Evolutionary conservation across 23 tunicate species (phyloP), one percentile per base, ranked within the genome.

Genomic region (Phallusia fumigata): DNA sequence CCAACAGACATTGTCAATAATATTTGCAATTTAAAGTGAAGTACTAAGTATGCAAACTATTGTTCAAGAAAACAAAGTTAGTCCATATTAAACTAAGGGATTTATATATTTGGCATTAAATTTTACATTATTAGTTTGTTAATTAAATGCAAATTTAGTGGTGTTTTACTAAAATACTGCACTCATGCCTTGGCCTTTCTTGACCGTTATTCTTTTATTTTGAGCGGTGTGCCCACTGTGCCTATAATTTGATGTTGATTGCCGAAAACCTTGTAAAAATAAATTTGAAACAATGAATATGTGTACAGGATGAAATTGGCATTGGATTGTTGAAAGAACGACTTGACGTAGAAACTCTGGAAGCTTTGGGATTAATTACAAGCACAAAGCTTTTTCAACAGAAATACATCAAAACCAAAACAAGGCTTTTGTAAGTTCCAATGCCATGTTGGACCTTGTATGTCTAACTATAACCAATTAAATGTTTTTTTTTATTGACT

Each of bases 401-500:
- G 49, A 92, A 92, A 83, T 97, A 97, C 84, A 97, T 97, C 78
- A 97, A 97, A 75, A 97, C 99, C n/a, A 97, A 97, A 65, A 97
- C 99, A 0, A 82, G 99, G 44, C 83, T 90, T 1, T 90, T 94
- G 97, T 92, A 84, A 87, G 88, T 92, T 35, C 32, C 35, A 28
- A n/a, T n/a, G n/a, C 28, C 26, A 30, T 52, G 12, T 65, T 10
- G 5, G 5, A 40, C 47, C 47, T 40, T 40, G 5, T 5, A 40
- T 40, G 5, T 40, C 10, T 40, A 5, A 3, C 10, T 3, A 40
- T 40, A n/a, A n/a, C n/a, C n/a, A n/a, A n/a, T n/a, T n/a, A n/a
- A n/a, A n/a, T n/a, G n/a, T n/a, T n/a, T n/a, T n/a, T n/a, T n/a
- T n/a, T n/a, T n/a, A n/a, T n/a, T n/a, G n/a, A n/a, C n/a, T n/a